Conservation (phyloP, 2,797 vertebrate genomes). For the Peromyscus attwateri region DNA sequence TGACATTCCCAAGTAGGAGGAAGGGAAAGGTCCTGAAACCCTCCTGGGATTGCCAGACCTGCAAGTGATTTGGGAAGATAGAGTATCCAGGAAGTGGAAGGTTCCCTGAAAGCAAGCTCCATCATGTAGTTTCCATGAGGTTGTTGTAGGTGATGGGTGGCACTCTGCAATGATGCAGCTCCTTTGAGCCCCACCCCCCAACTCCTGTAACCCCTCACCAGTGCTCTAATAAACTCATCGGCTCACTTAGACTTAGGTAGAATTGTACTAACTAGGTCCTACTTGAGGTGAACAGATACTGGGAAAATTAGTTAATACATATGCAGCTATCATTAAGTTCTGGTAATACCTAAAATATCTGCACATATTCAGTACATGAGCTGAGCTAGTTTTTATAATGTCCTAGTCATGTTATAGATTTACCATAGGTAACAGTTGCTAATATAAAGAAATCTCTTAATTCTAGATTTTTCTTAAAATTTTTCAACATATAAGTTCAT, state of each 20-base stretch:
- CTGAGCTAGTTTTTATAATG: not conserved
- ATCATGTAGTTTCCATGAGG: not conserved
- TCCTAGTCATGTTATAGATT: not conserved
- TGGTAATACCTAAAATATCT: not conserved
- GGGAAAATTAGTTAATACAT: not conserved
- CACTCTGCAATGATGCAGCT: not conserved
- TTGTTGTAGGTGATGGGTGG: not conserved
- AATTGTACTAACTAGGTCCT: not conserved
- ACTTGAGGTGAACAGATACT: not conserved
- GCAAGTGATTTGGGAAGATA: too few species aligned
- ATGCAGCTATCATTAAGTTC: not conserved
- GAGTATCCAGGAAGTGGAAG: not conserved
- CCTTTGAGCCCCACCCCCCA: not conserved
- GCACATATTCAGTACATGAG: not conserved
- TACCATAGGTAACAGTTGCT: constrained; percentile 19
- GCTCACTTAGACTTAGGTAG: not conserved
- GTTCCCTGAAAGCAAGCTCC: not conserved
- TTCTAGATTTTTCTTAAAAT: not conserved
- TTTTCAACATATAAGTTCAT: not conserved
- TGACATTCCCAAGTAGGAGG: not conserved
- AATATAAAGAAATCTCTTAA: not conserved
- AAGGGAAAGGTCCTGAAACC: not conserved
- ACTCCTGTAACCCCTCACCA: not conserved
- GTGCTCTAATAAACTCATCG: not conserved
- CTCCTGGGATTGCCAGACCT: not conserved